Evolutionary conservation across 2,113 vertebrate species (phyloP), one percentile per base, ranked within the genome.

Genomic region (Nothobranchius furzeri): DNA sequence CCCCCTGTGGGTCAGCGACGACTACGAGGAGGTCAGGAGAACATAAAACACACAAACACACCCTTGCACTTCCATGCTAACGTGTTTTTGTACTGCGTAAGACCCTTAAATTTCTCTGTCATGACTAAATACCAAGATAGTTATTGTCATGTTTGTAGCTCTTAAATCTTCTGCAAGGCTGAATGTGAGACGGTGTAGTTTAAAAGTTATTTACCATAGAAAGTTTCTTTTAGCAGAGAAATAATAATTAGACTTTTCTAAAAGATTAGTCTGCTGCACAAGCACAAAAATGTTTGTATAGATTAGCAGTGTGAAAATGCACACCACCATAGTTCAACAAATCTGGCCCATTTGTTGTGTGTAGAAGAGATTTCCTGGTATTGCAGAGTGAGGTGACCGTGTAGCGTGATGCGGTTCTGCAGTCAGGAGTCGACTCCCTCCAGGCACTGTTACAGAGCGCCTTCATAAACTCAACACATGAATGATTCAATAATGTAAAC

Each of bases 1-100:
- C 76, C 97, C 98, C 0, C 81, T 99, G 67, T 99, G 98, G 98
- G 95, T 97, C 93, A 99, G 97, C 4, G 92, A 95, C 0, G 98
- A 99, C 88, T 94, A 93, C 45, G 93, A 99, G 73, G 98, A 99
- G 96, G 98, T 99, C 63, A 89, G 90, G 64, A 64, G 55, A 60
- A 71, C 24, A 12, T 15, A 20, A 43, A 64, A 37, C 11, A 50
- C 35, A 35, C 30, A 50, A 12, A 36, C 11, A 53, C 36, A 15
- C 17, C 30, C 54, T 60, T 66, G 24, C 56, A 46, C 52, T 8
- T 40, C 37, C 37, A 8, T 17, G 56, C 43, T 60, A 50, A 60
- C 66, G 51, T 25, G 25, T 66, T 25, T 70, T 69, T 54, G 17
- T 66, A 24, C 20, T 57, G 4, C 20, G 17, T 49, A 40, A 17